Evolutionary conservation across 2,888 invertebrate genomes (phyloP).

Genomic region (Ptychoptera albimana): DNA sequence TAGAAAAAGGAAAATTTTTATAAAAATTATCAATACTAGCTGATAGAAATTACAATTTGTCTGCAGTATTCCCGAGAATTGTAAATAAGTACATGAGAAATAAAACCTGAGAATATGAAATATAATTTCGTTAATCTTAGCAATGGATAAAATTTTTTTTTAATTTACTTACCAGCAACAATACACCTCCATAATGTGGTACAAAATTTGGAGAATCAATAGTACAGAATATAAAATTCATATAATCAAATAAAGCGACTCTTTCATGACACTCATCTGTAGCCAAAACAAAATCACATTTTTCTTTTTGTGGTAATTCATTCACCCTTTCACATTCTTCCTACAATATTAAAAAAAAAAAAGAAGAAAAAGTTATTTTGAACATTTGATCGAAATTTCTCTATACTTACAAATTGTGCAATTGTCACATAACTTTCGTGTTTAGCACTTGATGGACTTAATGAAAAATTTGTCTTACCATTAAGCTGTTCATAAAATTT

Average conservation of each 20-base stretch:
- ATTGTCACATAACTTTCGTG: too few species aligned
- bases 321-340: not conserved
- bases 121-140: too few species aligned
- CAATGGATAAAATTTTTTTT: not conserved
- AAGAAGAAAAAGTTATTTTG: too few species aligned
- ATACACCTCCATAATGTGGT: not conserved
- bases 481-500: too few species aligned
- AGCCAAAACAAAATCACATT: not conserved
- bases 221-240: not conserved
- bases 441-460: too few species aligned
- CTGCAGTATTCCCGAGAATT: constrained; percentile 36
- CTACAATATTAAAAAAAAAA: not conserved
- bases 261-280: not conserved
- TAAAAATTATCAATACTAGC: not conserved
- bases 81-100: constrained; percentile 31
- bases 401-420: too few species aligned
- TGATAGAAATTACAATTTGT: constrained; percentile 34
- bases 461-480: too few species aligned
- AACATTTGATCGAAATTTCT: too few species aligned
- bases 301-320: not conserved
- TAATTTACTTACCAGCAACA: not conserved
- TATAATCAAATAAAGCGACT: not conserved
- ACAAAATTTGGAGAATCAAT: not conserved
- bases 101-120: not conserved
- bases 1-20: not conserved